Evolutionary conservation across 2,113 vertebrate species (phyloP).

Genomic region (Neoarius graeffei): DNA sequence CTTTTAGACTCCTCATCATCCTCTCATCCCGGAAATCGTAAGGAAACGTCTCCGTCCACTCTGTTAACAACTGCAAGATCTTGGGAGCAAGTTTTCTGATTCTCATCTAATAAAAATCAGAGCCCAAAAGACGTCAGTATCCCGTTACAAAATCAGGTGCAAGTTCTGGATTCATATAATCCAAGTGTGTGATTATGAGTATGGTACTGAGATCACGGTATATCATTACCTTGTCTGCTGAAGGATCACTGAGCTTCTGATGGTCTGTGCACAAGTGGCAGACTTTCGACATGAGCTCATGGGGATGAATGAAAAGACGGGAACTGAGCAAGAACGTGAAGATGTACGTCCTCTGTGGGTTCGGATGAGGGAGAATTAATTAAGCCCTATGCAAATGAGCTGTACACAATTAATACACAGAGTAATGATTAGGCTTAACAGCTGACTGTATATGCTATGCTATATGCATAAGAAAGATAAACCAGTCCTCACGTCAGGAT

Average conservation of each 20-base stretch:
- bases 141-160: background rate
- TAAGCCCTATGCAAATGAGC: background rate
- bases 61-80: constrained; percentile 85
- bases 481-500: constrained; percentile 85
- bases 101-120: constrained; percentile 69
- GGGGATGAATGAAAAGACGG: constrained; percentile 87
- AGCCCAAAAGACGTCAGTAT: background rate
- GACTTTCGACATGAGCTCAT: constrained; percentile 89
- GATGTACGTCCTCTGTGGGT: constrained; percentile 86
- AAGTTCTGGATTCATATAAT: too few species aligned
- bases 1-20: constrained; percentile 91
- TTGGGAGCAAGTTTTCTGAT: constrained; percentile 85
- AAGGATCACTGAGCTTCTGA: constrained; percentile 78
- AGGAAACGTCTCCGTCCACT: constrained; percentile 93
- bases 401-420: background rate
- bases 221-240: constrained; percentile 80
- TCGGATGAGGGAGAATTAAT: constrained; percentile 2
- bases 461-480: background rate
- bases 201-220: background rate
- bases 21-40: constrained; percentile 92
- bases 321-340: constrained; percentile 95
- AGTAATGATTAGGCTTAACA: background rate
- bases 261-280: constrained; percentile 86
- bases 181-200: background rate
- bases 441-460: background rate